Evolutionary conservation across 2,797 vertebrate genomes (phyloP), one percentile per base, ranked within the genome.

Genomic region (Spatula clypeata): DNA sequence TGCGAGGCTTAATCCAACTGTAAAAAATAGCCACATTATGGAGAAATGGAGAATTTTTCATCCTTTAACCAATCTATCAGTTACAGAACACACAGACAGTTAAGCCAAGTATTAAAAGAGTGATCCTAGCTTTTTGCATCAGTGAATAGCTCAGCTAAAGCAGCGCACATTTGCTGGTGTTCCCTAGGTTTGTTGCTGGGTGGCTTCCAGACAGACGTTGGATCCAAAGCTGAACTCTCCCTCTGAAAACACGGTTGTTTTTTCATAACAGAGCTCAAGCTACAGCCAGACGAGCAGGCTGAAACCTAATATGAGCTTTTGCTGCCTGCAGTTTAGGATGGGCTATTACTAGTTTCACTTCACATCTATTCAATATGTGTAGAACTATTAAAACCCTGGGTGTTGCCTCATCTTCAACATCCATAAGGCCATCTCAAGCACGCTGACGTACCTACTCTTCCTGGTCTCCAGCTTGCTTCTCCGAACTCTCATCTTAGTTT

Each of bases 11-110:
- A 32, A 81, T 11, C 24, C 70, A 65, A 10, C 13, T 36, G 40
- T 36, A 69, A 40, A 69, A 6, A 45, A 34, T 65, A 49, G 24
- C 32, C n/a, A 2, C 1, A 2, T 4, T 2, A 19, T 7, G 11
- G 26, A 73, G 36, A 11, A 24, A n/a, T 49, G 44, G 83, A 49
- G 34, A 12, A 17, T 17, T n/a, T 67, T 55, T 40, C 18, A 9
- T 65, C 15, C 31, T 86, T 42, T 51, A 36, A 24, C n/a, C 27
- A 29, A 15, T 2, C 26, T 21, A 0, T 26, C 55, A 36, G 27
- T 47, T 44, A 8, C 3, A 26, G 31, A 65, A 20, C 10, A 44
- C n/a, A 42, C 70, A 42, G 31, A 19, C 21, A 72, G 13, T 49
- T 84, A 18, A 36, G 49, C 11, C 26, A 44, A 7, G 2, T 42